Conservation (phyloP, 2,113 vertebrate genomes). For the Hippocampus mohnikei region DNA sequence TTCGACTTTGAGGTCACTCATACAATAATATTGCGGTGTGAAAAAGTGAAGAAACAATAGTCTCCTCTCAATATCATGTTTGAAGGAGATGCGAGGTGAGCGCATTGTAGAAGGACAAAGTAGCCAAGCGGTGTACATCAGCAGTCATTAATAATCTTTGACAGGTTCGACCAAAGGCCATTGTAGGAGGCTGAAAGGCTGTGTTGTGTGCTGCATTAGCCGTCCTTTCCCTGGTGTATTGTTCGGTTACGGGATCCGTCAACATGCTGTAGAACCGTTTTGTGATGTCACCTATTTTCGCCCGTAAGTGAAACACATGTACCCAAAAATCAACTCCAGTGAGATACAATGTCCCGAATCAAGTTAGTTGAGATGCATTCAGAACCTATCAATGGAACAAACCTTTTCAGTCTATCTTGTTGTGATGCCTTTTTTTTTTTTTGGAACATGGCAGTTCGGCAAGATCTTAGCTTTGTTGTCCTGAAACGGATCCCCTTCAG, state of each 20-base stretch:
- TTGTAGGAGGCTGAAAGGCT: slow-evolving; percentile 49
- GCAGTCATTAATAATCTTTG: slow-evolving; percentile 66
- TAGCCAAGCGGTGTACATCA: slow-evolving; percentile 57
- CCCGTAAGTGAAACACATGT: too few species aligned
- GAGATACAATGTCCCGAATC: slow-evolving; percentile 5
- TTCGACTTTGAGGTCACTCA: background rate
- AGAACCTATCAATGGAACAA: background rate
- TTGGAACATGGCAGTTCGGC: slow-evolving; percentile 52
- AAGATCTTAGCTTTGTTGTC: slow-evolving; percentile 61
- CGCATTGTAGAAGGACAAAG: slow-evolving; percentile 30
- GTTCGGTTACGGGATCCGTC: slow-evolving; percentile 40
- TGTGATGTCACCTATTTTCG: slow-evolving; percentile 45
- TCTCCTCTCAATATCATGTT: background rate
- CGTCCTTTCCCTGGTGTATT: slow-evolving; percentile 34
- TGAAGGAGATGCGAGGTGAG: slow-evolving; percentile 32
- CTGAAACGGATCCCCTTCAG: slow-evolving; percentile 53
- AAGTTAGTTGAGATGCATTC: background rate
- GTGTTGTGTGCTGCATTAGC: slow-evolving; percentile 46
- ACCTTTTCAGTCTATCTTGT: slow-evolving; percentile 42
- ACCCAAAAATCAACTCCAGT: slow-evolving; percentile 10
- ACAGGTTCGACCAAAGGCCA: slow-evolving; percentile 54
- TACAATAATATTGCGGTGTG: background rate
- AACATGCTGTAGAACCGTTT: slow-evolving; percentile 34
- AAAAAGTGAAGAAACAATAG: background rate
- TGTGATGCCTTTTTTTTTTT: background rate